These are phyloP conservation scores for Xestia ashworthii DNA, from an alignment of 2,888 invertebrate genomes.

Conservation along the genomic window DNA sequence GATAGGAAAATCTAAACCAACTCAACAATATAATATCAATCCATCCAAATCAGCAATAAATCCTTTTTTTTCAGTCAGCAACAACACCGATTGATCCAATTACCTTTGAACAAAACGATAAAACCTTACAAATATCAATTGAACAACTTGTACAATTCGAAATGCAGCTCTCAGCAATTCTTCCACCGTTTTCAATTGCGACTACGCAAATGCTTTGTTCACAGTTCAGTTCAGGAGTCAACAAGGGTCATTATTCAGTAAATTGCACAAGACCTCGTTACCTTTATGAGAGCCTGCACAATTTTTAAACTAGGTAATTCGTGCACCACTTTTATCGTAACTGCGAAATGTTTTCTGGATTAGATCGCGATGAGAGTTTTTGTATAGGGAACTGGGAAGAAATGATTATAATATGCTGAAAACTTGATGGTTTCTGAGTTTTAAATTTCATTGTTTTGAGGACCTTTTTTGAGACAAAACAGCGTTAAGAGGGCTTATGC, in stretches of 20 bases:
- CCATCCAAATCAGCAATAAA: no score
- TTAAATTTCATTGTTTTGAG: no score
- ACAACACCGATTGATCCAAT: slow-evolving; percentile 2
- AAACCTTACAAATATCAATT: slow-evolving; percentile 26
- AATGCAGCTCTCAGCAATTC: slow-evolving; percentile 45
- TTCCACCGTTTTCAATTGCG: slow-evolving; percentile 48
- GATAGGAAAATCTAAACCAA: no score
- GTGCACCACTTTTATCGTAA: slow-evolving; percentile 43
- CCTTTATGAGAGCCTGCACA: slow-evolving; percentile 26
- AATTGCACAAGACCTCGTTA: slow-evolving; percentile 66
- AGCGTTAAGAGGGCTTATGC: no score
- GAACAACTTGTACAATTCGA: slow-evolving; percentile 34
- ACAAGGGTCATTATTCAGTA: slow-evolving; percentile 70
- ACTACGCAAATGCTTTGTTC: slow-evolving; percentile 56
- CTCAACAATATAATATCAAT: no score
- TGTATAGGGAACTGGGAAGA: slow-evolving; percentile 4
- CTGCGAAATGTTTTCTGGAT: slow-evolving; percentile 43
- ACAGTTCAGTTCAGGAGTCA: slow-evolving; percentile 53
- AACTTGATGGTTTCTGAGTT: no score
- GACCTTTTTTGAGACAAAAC: no score
- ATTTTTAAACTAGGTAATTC: slow-evolving; percentile 60
- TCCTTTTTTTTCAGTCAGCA: not conserved
- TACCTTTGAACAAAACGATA: slow-evolving; percentile 14
- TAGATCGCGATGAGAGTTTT: slow-evolving; percentile 36
- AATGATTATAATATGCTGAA: not conserved